phyloP scores from a whole-genome alignment of 2,113 vertebrate genomes.

The Calonectris borealis region DNA sequence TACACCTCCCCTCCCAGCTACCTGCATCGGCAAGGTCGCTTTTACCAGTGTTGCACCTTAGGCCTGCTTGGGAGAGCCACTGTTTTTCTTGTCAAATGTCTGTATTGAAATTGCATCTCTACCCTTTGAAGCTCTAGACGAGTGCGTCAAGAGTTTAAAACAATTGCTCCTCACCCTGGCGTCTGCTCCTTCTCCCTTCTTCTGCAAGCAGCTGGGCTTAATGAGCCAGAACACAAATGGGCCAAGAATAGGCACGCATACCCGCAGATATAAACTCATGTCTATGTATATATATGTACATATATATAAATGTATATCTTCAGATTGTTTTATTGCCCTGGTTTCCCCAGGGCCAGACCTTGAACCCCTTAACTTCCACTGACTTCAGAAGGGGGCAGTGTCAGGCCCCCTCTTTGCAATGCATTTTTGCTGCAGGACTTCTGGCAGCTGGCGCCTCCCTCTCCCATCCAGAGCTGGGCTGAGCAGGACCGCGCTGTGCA shows the following conservation, averaged over 20 bases:
- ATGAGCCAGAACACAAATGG: not conserved
- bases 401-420: not conserved
- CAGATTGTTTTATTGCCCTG: not conserved
- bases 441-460: not conserved
- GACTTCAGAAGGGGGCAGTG: not conserved
- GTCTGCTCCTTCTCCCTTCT: not conserved
- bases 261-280: not conserved
- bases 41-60: not conserved
- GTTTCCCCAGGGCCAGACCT: not conserved
- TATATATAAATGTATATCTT: not conserved
- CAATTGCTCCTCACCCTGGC: not conserved
- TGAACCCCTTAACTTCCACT: not conserved
- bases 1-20: not conserved
- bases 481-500: not conserved
- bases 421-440: not conserved
- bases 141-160: not conserved
- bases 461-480: not conserved
- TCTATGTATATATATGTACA: not conserved
- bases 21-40: rapidly evolving
- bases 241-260: not conserved
- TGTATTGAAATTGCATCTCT: not conserved
- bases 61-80: not conserved
- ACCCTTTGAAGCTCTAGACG: not conserved
- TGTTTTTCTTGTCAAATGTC: not conserved
- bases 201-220: not conserved